A percentile compares a stretch with the other conserved stretches of the same genome.
Evolutionary conservation across 2,888 invertebrate species (phyloP).

Genomic region (Clunio marinus): DNA sequence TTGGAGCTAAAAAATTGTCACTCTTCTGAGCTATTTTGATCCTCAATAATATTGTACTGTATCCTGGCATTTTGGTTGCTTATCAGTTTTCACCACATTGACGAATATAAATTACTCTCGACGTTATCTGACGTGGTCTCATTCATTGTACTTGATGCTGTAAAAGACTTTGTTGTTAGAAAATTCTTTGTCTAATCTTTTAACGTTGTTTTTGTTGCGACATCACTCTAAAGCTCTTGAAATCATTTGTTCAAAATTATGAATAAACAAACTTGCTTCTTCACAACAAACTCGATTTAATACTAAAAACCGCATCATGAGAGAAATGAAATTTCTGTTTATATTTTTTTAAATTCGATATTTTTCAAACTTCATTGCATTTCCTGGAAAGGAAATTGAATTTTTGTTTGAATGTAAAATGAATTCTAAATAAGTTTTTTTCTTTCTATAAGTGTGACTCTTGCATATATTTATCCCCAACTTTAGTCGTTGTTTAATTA

Average conservation of each 20-base stretch:
- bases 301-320: too few species aligned
- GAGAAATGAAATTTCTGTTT: not conserved
- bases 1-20: not conserved
- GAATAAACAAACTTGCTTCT: not conserved
- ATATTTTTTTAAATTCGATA: not conserved
- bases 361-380: conserved; percentile 36
- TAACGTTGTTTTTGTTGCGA: not conserved
- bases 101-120: conserved; percentile 32
- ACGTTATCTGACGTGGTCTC: conserved; percentile 31
- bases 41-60: conserved; percentile 19
- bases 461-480: not conserved
- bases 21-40: conserved; percentile 28
- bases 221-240: not conserved
- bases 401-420: conserved; percentile 31
- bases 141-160: not conserved
- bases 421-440: conserved; percentile 19
- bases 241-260: too few species aligned
- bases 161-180: too few species aligned
- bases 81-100: conserved; percentile 32
- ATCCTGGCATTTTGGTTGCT: conserved; percentile 13
- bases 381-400: conserved; percentile 36
- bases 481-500: not conserved
- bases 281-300: not conserved
- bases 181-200: conserved; percentile 19
- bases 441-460: not conserved